Evolutionary conservation across 2,797 vertebrate genomes (phyloP).

Genomic region (Ataeniobius toweri): DNA sequence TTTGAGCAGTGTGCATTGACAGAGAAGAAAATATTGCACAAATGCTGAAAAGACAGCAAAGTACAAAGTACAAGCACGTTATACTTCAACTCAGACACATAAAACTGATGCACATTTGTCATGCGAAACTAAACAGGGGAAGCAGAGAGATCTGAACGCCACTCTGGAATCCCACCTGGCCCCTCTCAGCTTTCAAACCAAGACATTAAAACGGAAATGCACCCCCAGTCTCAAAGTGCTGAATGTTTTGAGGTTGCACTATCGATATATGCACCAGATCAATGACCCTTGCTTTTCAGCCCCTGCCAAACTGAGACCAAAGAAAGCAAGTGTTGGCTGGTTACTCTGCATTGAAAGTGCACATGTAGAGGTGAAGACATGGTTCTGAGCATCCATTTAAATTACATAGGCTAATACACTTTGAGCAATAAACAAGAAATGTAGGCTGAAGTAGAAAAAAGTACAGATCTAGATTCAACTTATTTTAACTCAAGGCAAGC

Average conservation of each 20-base stretch:
- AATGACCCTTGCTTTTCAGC: conserved; percentile 54
- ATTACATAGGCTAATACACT: conserved; percentile 57
- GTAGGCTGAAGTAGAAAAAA: conserved; percentile 22
- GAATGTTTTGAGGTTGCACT: conserved; percentile 54
- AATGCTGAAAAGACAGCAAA: conserved; percentile 50
- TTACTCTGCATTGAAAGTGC: conserved; percentile 60
- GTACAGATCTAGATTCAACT: conserved; percentile 8
- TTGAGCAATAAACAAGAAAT: conserved; percentile 30
- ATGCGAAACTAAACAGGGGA: conserved; percentile 10
- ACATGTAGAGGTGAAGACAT: conserved; percentile 1
- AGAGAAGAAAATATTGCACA: background rate
- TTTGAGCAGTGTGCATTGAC: no score
- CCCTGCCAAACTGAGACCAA: conserved; percentile 62
- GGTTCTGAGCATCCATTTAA: conserved; percentile 1
- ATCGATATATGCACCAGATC: conserved; percentile 62
- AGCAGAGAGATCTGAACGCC: background rate
- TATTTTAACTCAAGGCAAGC: conserved; percentile 54
- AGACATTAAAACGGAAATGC: conserved; percentile 38
- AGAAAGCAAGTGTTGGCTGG: conserved; percentile 49
- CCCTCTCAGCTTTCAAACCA: conserved; percentile 54
- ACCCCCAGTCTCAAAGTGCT: conserved; percentile 57
- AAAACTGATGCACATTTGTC: conserved; percentile 50
- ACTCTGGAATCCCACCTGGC: conserved; percentile 25
- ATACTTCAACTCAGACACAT: conserved; percentile 28
- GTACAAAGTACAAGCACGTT: conserved; percentile 6